A percentile compares a stretch with the other conserved stretches of the same genome.
Conservation (phyloP, 2,888 invertebrate species). For the Epirrhoe alternata region DNA sequence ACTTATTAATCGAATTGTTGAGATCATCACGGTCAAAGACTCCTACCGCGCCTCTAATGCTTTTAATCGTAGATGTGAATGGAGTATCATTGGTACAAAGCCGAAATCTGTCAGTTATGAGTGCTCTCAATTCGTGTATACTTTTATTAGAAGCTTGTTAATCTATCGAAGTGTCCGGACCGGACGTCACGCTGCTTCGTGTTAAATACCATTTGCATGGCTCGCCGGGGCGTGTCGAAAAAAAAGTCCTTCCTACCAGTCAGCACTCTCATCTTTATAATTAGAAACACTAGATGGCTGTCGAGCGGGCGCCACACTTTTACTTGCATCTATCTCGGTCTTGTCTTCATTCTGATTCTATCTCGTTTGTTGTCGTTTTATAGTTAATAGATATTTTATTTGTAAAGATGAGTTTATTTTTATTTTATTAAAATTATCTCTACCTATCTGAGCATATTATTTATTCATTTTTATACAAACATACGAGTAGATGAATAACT, state of each 20-base stretch:
- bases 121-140: slow-evolving; percentile 58
- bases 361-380: slow-evolving; percentile 58
- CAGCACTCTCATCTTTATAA: slow-evolving; percentile 69
- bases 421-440: neutral
- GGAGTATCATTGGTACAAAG: slow-evolving; percentile 58
- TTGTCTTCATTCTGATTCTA: slow-evolving; percentile 68
- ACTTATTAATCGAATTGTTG: slow-evolving; percentile 60
- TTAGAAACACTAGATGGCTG: slow-evolving; percentile 64
- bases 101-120: slow-evolving; percentile 61
- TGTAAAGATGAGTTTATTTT: neutral
- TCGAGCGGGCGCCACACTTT: slow-evolving; percentile 77
- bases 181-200: slow-evolving; percentile 67
- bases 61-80: slow-evolving; percentile 52
- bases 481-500: no score
- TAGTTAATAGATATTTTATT: slow-evolving; percentile 39
- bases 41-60: slow-evolving; percentile 53
- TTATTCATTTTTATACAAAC: neutral
- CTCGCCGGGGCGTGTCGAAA: slow-evolving; percentile 59
- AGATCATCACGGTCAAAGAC: slow-evolving; percentile 72
- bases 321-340: slow-evolving; percentile 68
- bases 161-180: slow-evolving; percentile 59
- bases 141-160: slow-evolving; percentile 69
- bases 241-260: slow-evolving; percentile 59
- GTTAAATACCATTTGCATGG: slow-evolving; percentile 72
- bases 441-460: neutral